These are phyloP conservation scores for Aplocera efformata DNA, from an alignment of 2,888 invertebrate species.

Conservation along the genomic window DNA sequence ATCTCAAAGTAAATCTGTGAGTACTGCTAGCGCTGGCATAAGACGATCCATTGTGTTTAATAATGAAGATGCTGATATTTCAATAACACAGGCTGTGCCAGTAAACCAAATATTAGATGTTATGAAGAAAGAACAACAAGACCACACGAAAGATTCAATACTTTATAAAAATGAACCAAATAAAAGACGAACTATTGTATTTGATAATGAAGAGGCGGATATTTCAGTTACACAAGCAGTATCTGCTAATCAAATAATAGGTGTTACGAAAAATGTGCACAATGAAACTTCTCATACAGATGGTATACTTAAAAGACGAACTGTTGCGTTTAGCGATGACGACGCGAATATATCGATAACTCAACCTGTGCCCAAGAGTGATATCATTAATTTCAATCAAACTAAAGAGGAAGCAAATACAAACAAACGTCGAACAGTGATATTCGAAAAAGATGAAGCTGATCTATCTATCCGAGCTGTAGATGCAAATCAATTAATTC, in stretches of 20 bases:
- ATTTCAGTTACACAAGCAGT: slow-evolving; percentile 10
- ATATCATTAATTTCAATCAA: background rate
- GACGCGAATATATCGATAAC: no score
- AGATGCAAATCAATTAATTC: slow-evolving; percentile 3
- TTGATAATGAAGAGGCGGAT: background rate
- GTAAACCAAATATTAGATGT: slow-evolving; percentile 20
- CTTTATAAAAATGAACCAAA: no score
- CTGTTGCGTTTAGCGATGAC: no score
- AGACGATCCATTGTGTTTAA: slow-evolving; percentile 28
- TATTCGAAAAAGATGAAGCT: slow-evolving; percentile 13
- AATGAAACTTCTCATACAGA: no score
- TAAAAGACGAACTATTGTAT: no score
- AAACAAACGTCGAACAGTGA: slow-evolving; percentile 5
- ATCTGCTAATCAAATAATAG: no score
- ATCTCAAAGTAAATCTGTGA: background rate
- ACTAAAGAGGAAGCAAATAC: background rate
- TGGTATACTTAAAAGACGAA: no score
- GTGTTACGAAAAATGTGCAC: no score
- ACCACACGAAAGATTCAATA: no score
- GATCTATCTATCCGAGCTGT: slow-evolving; percentile 16
- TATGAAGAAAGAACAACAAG: no score
- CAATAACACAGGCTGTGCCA: slow-evolving; percentile 36
- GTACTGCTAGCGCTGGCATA: slow-evolving; percentile 8
- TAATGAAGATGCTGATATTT: slow-evolving; percentile 31
- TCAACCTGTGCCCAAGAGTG: no score